Evolutionary conservation across 2,888 invertebrate genomes (phyloP), one percentile per base, ranked within the genome.

Genomic region (Sclerodermus sp.): DNA sequence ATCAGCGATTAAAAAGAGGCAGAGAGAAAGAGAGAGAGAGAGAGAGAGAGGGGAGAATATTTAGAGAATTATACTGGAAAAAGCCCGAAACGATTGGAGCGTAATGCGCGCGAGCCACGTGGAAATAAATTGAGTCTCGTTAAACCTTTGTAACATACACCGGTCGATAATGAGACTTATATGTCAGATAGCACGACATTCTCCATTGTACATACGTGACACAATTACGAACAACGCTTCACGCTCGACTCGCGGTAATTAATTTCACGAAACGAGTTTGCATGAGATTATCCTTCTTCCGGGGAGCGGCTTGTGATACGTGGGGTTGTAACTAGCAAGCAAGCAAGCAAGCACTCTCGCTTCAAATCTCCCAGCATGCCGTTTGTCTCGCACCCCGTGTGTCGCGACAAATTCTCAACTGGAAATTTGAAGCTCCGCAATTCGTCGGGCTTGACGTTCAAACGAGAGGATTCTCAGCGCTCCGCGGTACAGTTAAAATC

Each of bases 401-500:
- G 51, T 48, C 51, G 32, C 42, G 36, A 38, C 23, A 23, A 23
- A 23, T 23, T 23, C 8, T 23, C 23, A 23, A 5, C 23, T 23
- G 23, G 8, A 23, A 23, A 23, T 23, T 23, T 23, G 4, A 23
- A 23, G 8, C 23, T 23, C 23, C 4, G 8, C 23, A 8, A 23
- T 23, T 23, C 23, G 8, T 23, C 23, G 23, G 4, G 3, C 23
- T 23, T 23, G 23, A 23, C 8, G 3, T 8, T 5, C 23, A 3
- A 5, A 23, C 23, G 23, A 23, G 23, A 5, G 3, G 23, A 23
- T 23, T 8, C 8, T 3, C 23, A n/a, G n/a, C n/a, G n/a, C n/a
- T n/a, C 39, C 49, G 34, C 47, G 42, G 47, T 34, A 67, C 67
- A 64, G 70, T 70, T 70, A 71, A 72, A 70, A 71, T 70, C 66